Evolutionary conservation across 2,113 vertebrate species (phyloP).

Genomic region (Myotis brandtii): DNA sequence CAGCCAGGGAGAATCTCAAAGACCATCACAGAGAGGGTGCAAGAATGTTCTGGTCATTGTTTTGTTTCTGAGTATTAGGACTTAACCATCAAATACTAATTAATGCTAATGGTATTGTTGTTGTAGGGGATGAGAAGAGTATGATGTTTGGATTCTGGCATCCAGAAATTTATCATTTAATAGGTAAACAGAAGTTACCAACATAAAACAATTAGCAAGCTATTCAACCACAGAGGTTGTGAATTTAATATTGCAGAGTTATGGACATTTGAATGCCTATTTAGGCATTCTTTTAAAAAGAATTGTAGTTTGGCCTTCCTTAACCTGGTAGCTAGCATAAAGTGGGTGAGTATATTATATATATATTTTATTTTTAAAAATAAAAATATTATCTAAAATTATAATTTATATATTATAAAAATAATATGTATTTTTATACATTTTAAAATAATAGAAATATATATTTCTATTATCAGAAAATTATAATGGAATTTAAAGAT

Average conservation of each 20-base stretch:
- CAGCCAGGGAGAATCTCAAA: neutral
- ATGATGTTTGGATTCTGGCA: neutral
- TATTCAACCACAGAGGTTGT: neutral
- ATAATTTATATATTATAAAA: neutral
- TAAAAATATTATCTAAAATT: neutral
- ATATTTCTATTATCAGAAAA: neutral
- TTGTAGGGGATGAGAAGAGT: neutral
- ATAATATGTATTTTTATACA: neutral
- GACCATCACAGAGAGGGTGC: neutral
- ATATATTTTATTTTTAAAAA: neutral
- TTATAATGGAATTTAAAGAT: neutral
- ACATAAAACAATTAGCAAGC: neutral
- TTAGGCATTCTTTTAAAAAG: slow-evolving; percentile 26
- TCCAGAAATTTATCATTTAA: neutral
- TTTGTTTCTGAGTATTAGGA: slow-evolving; percentile 26
- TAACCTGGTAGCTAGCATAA: slow-evolving; percentile 1
- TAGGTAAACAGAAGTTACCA: neutral
- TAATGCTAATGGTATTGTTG: neutral
- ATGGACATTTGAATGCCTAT: neutral
- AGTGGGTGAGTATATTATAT: neutral
- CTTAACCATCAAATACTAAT: neutral
- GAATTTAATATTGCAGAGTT: neutral
- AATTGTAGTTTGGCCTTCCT: neutral
- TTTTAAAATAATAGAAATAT: neutral
- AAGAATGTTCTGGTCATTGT: neutral